These are phyloP conservation scores for Mus caroli DNA, from an alignment of 2,797 vertebrate species.

Conservation along the genomic window DNA sequence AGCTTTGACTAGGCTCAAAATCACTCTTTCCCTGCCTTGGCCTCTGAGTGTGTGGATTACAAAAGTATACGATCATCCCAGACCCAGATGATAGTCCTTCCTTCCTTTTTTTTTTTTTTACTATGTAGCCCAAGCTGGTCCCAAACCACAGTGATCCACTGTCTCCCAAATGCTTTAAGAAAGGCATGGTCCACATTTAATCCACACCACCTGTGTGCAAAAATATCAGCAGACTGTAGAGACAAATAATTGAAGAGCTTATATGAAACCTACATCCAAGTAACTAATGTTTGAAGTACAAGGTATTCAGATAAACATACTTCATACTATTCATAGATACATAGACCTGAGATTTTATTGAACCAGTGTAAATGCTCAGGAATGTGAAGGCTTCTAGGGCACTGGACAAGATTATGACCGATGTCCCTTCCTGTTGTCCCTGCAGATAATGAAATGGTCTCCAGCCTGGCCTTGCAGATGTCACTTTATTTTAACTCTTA, in stretches of 20 bases:
- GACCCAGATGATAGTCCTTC: not conserved
- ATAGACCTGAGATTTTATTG: slow-evolving; percentile 42
- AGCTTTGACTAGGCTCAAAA: not conserved
- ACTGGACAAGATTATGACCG: not conserved
- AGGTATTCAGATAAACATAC: not conserved
- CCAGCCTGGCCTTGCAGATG: slow-evolving; percentile 96
- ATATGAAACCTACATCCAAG: not conserved
- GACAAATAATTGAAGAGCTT: slow-evolving; percentile 32
- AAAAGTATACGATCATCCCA: too few relatives aligned
- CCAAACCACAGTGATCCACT: not conserved
- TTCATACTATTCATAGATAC: slow-evolving; percentile 24
- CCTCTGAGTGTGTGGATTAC: not conserved
- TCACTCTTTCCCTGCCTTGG: not conserved
- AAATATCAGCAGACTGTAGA: not conserved
- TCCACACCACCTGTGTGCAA: not conserved
- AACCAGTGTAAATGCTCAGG: slow-evolving; percentile 3
- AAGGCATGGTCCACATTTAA: not conserved
- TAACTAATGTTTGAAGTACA: slow-evolving; percentile 52
- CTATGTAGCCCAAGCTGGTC: not conserved
- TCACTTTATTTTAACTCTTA: slow-evolving; percentile 97
- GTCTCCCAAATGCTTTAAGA: not conserved
- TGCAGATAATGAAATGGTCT: slow-evolving; percentile 92
- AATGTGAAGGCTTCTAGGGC: not conserved
- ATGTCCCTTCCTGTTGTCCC: slow-evolving; percentile 45
- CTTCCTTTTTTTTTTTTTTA: too few relatives aligned